Evolutionary conservation across 2,888 invertebrate species (phyloP), one percentile per base, ranked within the genome.

Genomic region (Papilio elwesi): DNA sequence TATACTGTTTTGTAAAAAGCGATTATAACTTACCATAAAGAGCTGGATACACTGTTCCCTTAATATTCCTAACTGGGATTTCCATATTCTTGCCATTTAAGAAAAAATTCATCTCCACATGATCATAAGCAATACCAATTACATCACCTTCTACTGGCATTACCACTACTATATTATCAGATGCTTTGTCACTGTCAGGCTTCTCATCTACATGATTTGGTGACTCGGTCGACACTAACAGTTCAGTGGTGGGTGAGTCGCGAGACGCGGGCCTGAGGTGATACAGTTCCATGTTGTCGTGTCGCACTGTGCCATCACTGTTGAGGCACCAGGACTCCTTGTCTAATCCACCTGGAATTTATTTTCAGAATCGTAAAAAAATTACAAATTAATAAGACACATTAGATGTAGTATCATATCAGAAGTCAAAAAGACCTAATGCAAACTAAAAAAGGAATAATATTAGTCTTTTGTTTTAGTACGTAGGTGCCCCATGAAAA

Each of bases 71-170:
- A 62, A 99, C 95, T 26, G 98, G 97, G 80, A 96, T 95, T 81
- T 98, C 97, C 83, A 98, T 94, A 81, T 96, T 96, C 84, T 96
- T 97, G 3, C 99, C 99, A 92, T 99, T 99, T 55, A 98, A 92
- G 89, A 96, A 99, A 93, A 99, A 98, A 87, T 98, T 98, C 74
- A 99, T 92, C 84, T 99, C 98, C 74, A 99, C 96, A 87, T 99
- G 99, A 87, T 99, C 99, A 87, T 97, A 99, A 0, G 98, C 97
- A 51, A 99, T 94, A 38, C 99, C 99, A 81, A 99, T 95, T 71
- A 98, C 96, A 87, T 99, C 99, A 43, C 99, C 99, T 91, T 99
- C 99, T 82, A 97, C 97, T 5, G 97, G 96, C 83, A 96, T 95
- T 80, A 85, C 90, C 59, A 91, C 83, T 13, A 80, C 76, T 48